Percentiles rank a stretch among this genome's conserved stretches.
These are phyloP conservation scores for Pygocentrus nattereri DNA, from an alignment of 2,797 vertebrate species.

Conservation along the genomic window DNA sequence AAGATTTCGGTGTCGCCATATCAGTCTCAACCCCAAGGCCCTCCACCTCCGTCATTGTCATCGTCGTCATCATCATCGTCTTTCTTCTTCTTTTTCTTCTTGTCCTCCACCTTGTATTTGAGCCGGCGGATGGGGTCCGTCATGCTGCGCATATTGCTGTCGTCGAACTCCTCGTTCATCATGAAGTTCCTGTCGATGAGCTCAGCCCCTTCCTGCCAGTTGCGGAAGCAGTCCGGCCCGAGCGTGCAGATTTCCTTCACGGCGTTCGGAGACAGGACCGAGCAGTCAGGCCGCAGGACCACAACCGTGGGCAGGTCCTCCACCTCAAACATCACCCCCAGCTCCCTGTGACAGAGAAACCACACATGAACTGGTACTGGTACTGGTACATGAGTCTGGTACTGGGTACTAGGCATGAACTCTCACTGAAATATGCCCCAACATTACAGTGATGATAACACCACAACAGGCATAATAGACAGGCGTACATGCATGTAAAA, in stretches of 20 bases:
- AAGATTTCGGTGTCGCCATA: background rate
- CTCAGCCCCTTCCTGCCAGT: conserved; percentile 89
- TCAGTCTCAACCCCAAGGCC: conserved; percentile 38
- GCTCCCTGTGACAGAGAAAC: conserved; percentile 77
- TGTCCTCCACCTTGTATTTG: conserved; percentile 82
- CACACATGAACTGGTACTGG: background rate
- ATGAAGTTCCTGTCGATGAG: conserved; percentile 88
- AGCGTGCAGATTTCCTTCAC: conserved; percentile 81
- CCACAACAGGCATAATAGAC: too few relatives aligned
- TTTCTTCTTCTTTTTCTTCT: conserved; percentile 67
- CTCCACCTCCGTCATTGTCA: conserved; percentile 54
- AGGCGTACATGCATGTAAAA: too few relatives aligned
- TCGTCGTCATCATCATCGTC: conserved; percentile 63
- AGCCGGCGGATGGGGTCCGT: conserved; percentile 84
- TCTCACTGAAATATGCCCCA: too few relatives aligned
- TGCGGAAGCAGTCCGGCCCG: conserved; percentile 83
- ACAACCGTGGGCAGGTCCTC: conserved; percentile 84
- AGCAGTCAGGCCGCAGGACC: conserved; percentile 86
- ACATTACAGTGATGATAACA: background rate
- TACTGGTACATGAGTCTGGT: too few relatives aligned
- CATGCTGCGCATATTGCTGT: conserved; percentile 77
- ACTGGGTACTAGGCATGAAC: too few relatives aligned
- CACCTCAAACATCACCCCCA: conserved; percentile 83
- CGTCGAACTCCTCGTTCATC: conserved; percentile 82
- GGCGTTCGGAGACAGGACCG: conserved; percentile 82